Conservation (phyloP, 2,113 vertebrate species). For the Rana temporaria region DNA sequence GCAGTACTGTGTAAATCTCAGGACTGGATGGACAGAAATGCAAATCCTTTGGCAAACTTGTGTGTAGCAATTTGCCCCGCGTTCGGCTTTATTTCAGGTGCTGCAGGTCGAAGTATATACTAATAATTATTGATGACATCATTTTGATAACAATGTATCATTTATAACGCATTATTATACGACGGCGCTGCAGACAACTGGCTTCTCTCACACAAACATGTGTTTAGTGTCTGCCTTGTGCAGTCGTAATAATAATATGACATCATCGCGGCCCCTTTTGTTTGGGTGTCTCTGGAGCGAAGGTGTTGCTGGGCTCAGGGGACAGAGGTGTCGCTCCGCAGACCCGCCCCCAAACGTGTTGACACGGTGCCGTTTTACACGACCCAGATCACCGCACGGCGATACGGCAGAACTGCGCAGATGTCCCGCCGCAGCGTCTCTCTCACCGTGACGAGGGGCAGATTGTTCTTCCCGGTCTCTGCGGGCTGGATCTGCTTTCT, state of each 20-base stretch:
- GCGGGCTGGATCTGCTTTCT: constrained; percentile 77
- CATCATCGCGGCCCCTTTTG: neutral
- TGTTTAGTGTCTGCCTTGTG: too few species aligned
- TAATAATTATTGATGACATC: too few species aligned
- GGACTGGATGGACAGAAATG: too few species aligned
- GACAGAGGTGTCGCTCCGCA: neutral
- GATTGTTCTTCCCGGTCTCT: constrained; percentile 71
- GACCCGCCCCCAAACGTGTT: neutral
- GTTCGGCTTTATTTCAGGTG: too few species aligned
- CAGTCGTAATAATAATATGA: neutral
- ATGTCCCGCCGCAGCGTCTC: constrained; percentile 76
- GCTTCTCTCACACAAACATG: too few species aligned
- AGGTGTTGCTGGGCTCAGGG: neutral
- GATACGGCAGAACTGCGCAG: constrained; percentile 71
- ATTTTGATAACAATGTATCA: too few species aligned
- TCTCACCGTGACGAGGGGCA: constrained; percentile 76
- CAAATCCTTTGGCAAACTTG: too few species aligned
- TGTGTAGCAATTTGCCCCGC: too few species aligned
- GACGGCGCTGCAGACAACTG: too few species aligned
- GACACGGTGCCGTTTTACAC: constrained; percentile 70
- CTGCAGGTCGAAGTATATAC: too few species aligned
- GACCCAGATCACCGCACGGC: constrained; percentile 82
- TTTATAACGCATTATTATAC: too few species aligned
- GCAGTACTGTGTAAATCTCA: too few species aligned
- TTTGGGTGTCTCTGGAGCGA: neutral